Base-by-base conservation (phyloP, 2,797 vertebrate species). In the Craterocephalus amniculus region DNA sequence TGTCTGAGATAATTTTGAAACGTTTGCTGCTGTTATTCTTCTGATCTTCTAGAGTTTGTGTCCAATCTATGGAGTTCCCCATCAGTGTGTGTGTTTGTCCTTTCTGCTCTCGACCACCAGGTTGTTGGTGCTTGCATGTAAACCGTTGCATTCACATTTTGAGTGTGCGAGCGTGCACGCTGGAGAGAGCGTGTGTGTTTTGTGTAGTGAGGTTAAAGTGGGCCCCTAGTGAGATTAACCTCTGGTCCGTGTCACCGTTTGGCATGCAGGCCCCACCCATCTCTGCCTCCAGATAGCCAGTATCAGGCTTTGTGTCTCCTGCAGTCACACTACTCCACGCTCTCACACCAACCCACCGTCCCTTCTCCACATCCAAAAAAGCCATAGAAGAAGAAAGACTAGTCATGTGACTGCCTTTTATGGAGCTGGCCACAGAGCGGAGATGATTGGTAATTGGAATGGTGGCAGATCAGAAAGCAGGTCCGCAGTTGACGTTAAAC, bases 261-360 rank as follows among this genome's bases (percentile, higher is more conserved):
- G 94, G 93, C 92, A 93, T 93, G 90, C 89, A 92, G 90, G 92
- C 93, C 92, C 93, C 93, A 92, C 94, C 93, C 93, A 87, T 92
- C 93, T 78, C 88, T 88, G 87, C 91, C 89, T 88, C 90, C 86
- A 90, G 93, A 94, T 92, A 91, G 92, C 90, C 93, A 92, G 89
- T 94, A 94, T 94, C 91, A 84, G 88, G 92, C 94, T 96, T 96
- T 96, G 95, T 96, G 95, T 95, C 92, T 94, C 88, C 87, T 89
- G 90, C 87, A 91, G 90, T 90, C 93, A 91, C 92, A 82, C 80
- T 80, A 87, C 43, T 16, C 34, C 63, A 40, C 13, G 24, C 75
- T 51, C 49, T 29, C 59, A 29, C 68, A 64, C 81, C 73, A 72
- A 45, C 83, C 75, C 38, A n/a, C n/a, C n/a, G n/a, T n/a, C n/a